A percentile compares a stretch with the other conserved stretches of the same genome.
phyloP scores from a whole-genome alignment of 2,113 vertebrate genomes.

The Tetraodon nigroviridis region DNA sequence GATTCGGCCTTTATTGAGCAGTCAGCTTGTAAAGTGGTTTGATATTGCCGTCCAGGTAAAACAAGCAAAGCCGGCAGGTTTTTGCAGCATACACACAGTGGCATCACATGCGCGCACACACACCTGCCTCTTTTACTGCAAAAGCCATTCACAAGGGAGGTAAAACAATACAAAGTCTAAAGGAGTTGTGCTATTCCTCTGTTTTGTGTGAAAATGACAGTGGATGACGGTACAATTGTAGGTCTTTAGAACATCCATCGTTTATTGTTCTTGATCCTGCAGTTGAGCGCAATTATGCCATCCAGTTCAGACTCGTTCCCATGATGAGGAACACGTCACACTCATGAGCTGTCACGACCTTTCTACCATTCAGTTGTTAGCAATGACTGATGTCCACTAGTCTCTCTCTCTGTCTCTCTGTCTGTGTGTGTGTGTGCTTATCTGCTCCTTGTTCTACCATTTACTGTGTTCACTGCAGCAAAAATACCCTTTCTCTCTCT shows the following conservation, averaged over 20 bases:
- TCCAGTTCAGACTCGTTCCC: constrained; percentile 27
- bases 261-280: background rate
- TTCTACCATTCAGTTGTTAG: constrained; percentile 53
- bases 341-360: constrained; percentile 47
- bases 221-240: background rate
- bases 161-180: background rate
- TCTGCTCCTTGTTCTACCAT: constrained; percentile 14
- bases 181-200: too few species aligned
- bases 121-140: background rate
- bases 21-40: constrained; percentile 20
- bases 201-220: too few species aligned
- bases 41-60: constrained; percentile 1
- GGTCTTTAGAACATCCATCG: background rate
- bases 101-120: background rate
- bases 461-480: constrained; percentile 7
- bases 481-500: background rate
- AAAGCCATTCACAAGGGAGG: background rate
- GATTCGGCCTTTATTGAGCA: constrained; percentile 6
- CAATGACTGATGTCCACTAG: constrained; percentile 42
- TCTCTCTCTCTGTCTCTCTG: constrained; percentile 7
- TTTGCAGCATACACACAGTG: background rate
- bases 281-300: background rate
- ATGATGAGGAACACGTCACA: constrained; percentile 51
- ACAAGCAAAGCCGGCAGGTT: background rate
- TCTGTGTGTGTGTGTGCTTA: constrained; percentile 7